Evolutionary conservation across 2,888 invertebrate genomes (phyloP), one percentile per base, ranked within the genome.

Genomic region (Cosmia pyralina): DNA sequence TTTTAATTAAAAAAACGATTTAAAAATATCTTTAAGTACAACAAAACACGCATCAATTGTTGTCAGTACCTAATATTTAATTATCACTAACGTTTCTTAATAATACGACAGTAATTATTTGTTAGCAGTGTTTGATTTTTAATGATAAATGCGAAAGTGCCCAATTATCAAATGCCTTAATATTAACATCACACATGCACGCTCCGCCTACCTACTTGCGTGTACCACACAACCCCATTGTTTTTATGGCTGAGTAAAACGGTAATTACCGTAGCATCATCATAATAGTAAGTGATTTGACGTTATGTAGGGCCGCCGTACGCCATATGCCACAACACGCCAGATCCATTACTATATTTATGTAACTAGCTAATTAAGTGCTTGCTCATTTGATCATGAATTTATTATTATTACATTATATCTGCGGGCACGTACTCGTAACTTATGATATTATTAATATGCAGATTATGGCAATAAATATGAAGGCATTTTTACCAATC

Each of bases 211-310:
- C 6, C 13, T 15, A 55, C 55, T 58, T 77, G 68, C 82, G 79
- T 84, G 81, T 60, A 66, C 67, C 60, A 72, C 50, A 75, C 80
- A 89, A 89, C 94, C 93, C 94, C 84, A 93, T 95, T 95, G 94
- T 94, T 95, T 93, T 93, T 90, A 92, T 88, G 88, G 85, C 77
- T 81, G 79, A 88, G 87, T 89, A 90, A 90, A 85, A 87, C 84
- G 86, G 90, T 92, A 94, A 94, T 94, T 93, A 94, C 90, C 86
- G 79, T 86, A 83, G 88, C 90, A 92, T 92, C 92, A 91, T 91
- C 88, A 88, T 88, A 81, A 86, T 87, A 85, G 84, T 92, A 90
- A 94, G 90, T 93, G 93, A 94, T 94, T 94, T 92, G 88, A 89
- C 89, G 86, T 87, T 84, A 81, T 87, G 85, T 81, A 81, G 89